These are phyloP conservation scores for Steinernema carpocapsae DNA, from an alignment of 2,888 invertebrate species.

Conservation along the genomic window DNA sequence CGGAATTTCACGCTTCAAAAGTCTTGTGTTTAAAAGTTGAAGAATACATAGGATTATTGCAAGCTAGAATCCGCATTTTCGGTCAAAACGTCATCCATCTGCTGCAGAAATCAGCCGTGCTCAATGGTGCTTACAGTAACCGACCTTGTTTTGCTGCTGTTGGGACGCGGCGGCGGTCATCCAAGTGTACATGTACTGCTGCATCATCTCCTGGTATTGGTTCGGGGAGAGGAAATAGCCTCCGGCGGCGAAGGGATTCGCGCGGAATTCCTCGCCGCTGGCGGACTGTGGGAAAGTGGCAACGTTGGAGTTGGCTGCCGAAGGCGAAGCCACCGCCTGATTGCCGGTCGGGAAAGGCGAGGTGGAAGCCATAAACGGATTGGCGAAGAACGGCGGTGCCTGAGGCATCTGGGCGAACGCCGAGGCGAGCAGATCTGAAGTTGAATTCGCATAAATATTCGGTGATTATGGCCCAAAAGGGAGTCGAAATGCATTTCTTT, in stretches of 20 bases:
- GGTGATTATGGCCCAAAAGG: conserved; percentile 28
- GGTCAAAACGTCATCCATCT: too few species aligned
- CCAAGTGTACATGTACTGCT: conserved; percentile 62
- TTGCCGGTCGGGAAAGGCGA: conserved; percentile 49
- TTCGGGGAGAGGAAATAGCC: conserved; percentile 60
- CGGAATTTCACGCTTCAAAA: too few species aligned
- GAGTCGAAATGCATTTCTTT: neutral
- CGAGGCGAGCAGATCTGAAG: conserved; percentile 22
- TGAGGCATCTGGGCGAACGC: conserved; percentile 45
- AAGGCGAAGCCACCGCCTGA: neutral
- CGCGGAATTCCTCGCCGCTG: conserved; percentile 38
- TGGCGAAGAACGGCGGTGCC: conserved; percentile 62
- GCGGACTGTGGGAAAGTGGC: conserved; percentile 23
- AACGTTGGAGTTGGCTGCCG: neutral
- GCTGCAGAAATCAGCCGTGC: neutral
- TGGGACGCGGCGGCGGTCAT: conserved; percentile 38
- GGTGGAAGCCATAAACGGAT: conserved; percentile 62
- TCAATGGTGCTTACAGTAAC: neutral
- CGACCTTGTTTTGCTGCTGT: conserved; percentile 22
- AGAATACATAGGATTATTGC: too few species aligned
- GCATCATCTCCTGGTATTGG: conserved; percentile 68
- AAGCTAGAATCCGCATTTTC: too few species aligned
- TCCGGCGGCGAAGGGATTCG: conserved; percentile 45
- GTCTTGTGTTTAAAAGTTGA: too few species aligned
- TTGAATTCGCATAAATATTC: conserved; percentile 7